Percentiles rank a stretch among this genome's conserved stretches.
phyloP scores from a whole-genome alignment of 2,113 vertebrate genomes.

The Tamias sibiricus region DNA sequence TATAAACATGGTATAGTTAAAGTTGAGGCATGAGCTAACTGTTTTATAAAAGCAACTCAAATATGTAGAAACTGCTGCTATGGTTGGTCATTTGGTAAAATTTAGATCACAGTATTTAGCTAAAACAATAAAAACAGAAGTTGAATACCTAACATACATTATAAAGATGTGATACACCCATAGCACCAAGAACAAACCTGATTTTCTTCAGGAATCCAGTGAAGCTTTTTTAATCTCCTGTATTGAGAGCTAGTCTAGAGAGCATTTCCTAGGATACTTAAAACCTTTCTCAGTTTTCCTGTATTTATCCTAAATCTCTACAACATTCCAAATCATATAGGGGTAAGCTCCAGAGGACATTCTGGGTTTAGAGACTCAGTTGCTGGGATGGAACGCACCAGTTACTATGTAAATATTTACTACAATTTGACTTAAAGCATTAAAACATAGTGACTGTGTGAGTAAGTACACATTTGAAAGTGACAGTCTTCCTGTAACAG shows the following conservation, averaged over 20 bases:
- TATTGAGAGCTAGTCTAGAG: background rate
- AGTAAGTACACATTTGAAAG: background rate
- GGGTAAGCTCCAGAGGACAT: background rate
- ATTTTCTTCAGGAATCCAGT: background rate
- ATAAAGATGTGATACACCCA: background rate
- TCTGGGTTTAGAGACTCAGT: background rate
- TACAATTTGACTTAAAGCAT: background rate
- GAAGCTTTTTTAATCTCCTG: background rate
- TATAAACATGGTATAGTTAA: slow-evolving; percentile 59
- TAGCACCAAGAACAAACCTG: background rate
- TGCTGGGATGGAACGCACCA: background rate
- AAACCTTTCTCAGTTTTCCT: background rate
- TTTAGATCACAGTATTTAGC: background rate
- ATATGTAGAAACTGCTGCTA: background rate
- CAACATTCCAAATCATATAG: background rate
- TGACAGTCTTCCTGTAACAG: background rate
- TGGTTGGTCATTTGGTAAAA: background rate
- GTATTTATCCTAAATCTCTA: background rate
- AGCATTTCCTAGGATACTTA: background rate
- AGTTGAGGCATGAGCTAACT: background rate
- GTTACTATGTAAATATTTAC: slow-evolving; percentile 31
- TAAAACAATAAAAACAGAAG: background rate
- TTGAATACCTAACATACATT: background rate
- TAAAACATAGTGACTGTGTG: background rate
- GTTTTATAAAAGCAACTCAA: background rate